phyloP scores from a whole-genome alignment of 2,113 vertebrate species.

The Geothlypis trichas region DNA sequence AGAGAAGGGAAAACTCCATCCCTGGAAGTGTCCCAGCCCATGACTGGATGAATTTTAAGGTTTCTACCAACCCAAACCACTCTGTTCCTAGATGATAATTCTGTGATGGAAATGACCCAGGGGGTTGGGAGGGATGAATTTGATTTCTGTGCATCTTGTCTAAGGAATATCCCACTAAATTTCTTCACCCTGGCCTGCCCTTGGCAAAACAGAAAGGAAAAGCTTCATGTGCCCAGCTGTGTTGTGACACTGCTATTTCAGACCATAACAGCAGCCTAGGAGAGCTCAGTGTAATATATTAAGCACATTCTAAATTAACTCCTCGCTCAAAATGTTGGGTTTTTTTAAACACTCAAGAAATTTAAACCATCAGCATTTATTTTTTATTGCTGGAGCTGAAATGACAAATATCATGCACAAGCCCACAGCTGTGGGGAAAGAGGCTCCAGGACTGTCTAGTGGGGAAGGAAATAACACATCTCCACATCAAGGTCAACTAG shows the following conservation, averaged over 20 bases:
- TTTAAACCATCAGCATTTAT: background rate
- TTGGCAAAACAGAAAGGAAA: background rate
- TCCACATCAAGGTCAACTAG: background rate
- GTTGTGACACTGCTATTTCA: background rate
- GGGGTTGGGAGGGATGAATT: background rate
- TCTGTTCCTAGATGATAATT: background rate
- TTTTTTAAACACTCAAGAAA: background rate
- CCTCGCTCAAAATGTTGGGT: background rate
- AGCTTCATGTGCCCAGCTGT: background rate
- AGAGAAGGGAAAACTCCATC: background rate
- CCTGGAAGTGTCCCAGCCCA: background rate
- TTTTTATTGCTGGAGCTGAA: background rate
- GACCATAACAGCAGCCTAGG: background rate
- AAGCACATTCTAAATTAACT: background rate
- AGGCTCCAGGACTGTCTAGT: background rate
- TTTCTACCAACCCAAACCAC: background rate
- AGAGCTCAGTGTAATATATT: background rate
- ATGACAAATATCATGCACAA: background rate
- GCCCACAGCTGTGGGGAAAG: background rate
- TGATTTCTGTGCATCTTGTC: background rate
- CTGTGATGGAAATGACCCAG: accelerated
- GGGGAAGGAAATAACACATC: background rate
- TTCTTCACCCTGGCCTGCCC: background rate
- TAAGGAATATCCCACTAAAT: background rate
- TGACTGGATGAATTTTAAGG: background rate